Evolutionary conservation across 2,113 vertebrate species (phyloP).

Genomic region (Gorsachius goisagi): DNA sequence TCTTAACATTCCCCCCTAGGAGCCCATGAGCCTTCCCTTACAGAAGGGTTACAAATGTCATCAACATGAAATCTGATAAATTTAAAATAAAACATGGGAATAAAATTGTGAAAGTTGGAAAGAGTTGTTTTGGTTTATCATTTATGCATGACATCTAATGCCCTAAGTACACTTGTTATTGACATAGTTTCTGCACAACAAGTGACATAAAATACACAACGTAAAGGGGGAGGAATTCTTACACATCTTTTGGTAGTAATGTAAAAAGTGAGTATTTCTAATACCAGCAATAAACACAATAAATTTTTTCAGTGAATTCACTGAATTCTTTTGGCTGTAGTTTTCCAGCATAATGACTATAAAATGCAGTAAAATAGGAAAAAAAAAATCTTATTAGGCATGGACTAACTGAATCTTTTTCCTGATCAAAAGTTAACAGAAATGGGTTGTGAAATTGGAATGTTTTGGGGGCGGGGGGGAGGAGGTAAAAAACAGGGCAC

Average conservation of each 20-base stretch:
- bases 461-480: accelerated
- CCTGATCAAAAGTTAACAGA: background rate
- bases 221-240: background rate
- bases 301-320: background rate
- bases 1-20: background rate
- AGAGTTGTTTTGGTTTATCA: background rate
- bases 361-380: background rate
- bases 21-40: background rate
- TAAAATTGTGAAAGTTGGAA: background rate
- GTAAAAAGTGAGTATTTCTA: background rate
- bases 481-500: background rate
- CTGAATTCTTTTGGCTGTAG: background rate
- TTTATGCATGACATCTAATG: background rate
- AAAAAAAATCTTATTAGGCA: background rate
- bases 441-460: background rate
- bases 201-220: background rate
- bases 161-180: background rate
- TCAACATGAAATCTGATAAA: background rate
- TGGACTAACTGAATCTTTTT: background rate
- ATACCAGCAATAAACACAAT: background rate
- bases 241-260: background rate
- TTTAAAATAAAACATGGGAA: background rate
- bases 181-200: background rate
- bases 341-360: background rate
- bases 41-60: background rate